Base-by-base conservation (phyloP, 2,888 invertebrate genomes). In the Stegana nigrithorax region DNA sequence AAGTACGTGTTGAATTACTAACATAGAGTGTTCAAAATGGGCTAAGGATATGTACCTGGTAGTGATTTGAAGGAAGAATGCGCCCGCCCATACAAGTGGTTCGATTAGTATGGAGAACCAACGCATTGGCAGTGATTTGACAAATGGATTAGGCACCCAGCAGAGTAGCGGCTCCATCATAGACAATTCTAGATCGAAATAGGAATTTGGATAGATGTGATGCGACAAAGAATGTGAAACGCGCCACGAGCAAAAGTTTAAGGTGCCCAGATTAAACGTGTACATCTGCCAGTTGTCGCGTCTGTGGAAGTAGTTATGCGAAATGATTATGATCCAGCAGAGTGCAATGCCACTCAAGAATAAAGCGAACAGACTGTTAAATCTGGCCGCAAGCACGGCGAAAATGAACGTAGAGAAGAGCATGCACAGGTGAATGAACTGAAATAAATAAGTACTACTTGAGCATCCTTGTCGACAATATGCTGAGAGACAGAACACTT, bases 241-340 rank as follows among this genome's bases (percentile, higher is more conserved):
- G 64, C 93, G 88, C 89, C 92, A 94, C 67, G 92, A 90, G 71
- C 89, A 88, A 58, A 81, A 83, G 68, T 84, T 86, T 88, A 92
- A 87, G 70, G 90, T 80, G 17, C 89, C 88, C 65, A 94, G 84
- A 75, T 93, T 92, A 74, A 92, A 92, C 63, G 92, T 89, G 77
- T 91, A 92, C 91, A 93, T 93, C 62, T 93, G 89, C 88, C 91
- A 92, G 81, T 91, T 93, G 63, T 93, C 90, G 64, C 87, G 89
- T 73, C 89, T 89, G 79, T 94, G 94, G 72, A 93, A 90, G 78
- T 90, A 94, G 81, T 94, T 94, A 80, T 94, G 94, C 0, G 91
- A 89, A 2, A 88, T 87, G 10, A 91, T 88, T 0, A 88, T 85
- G 0, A 89, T 86, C 87, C 90, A 88, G 0, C 88, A 86, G 1